Evolutionary conservation across 1,140 invertebrate species (phyloP).

Genomic region (Limonius californicus): DNA sequence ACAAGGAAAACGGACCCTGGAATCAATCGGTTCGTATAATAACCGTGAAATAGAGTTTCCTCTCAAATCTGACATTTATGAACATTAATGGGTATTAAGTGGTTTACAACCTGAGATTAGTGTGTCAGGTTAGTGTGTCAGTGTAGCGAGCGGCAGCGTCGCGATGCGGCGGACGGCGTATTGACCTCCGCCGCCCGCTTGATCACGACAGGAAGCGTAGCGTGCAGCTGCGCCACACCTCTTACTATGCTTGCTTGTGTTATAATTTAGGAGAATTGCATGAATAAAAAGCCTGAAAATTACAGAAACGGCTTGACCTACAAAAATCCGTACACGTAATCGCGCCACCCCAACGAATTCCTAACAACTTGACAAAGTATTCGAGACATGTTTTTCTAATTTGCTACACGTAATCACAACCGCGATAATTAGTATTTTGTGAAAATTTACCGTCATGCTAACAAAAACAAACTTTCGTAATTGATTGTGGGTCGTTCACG

Average conservation of each 20-base stretch:
- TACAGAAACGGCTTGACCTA: conserved; percentile 2
- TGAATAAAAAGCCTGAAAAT: neutral
- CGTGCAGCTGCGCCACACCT: conserved; percentile 1
- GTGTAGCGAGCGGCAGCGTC: neutral
- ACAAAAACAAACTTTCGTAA: too few relatives aligned
- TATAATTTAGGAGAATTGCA: neutral
- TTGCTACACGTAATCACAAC: neutral
- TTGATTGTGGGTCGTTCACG: too few relatives aligned
- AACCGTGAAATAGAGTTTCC: neutral
- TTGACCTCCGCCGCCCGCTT: neutral
- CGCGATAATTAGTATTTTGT: neutral
- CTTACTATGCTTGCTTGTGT: neutral
- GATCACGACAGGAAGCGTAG: conserved; percentile 9
- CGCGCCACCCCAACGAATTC: neutral
- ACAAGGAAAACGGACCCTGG: too few relatives aligned
- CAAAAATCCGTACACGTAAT: neutral
- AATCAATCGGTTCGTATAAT: too few relatives aligned
- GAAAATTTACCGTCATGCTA: too few relatives aligned
- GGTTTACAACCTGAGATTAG: conserved; percentile 8
- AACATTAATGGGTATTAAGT: conserved; percentile 11
- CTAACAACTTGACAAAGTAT: neutral
- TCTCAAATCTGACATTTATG: conserved; percentile 10
- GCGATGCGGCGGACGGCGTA: neutral
- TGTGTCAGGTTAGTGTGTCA: conserved; percentile 2
- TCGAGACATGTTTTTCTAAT: neutral